A percentile compares a stretch with the other conserved stretches of the same genome.
Conservation (phyloP, 2,797 vertebrate genomes). For the Phalloptychus januarius region DNA sequence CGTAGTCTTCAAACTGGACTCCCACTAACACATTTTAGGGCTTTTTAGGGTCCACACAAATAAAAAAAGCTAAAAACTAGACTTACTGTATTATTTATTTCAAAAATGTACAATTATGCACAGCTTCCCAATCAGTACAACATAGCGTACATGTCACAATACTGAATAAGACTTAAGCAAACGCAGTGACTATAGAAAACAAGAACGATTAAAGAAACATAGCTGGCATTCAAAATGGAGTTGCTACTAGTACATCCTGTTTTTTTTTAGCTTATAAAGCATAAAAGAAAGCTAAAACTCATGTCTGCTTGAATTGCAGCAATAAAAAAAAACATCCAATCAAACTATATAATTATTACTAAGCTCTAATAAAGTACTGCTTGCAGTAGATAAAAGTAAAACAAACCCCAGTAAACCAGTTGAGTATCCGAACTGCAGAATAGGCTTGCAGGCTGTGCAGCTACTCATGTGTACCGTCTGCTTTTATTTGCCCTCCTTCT, state of each 20-base stretch:
- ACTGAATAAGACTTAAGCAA: no score
- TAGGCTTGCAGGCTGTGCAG: neutral
- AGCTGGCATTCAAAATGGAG: no score
- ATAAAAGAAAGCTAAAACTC: neutral
- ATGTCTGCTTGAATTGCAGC: neutral
- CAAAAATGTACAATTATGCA: no score
- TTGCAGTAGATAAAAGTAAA: neutral
- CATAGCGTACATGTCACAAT: no score
- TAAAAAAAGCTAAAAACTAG: neutral
- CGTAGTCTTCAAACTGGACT: neutral
- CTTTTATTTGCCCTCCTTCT: constrained; percentile 8
- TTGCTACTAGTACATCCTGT: no score
- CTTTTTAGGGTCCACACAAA: neutral
- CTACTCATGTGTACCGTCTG: constrained; percentile 14
- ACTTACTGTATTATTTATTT: neutral
- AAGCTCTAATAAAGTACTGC: neutral
- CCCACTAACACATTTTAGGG: neutral
- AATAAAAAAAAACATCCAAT: neutral
- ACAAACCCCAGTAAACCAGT: neutral
- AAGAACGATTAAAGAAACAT: no score
- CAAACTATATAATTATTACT: neutral
- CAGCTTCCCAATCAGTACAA: no score
- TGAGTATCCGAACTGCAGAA: constrained; percentile 2
- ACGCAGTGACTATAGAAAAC: no score
- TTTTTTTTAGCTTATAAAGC: neutral